phyloP scores from a whole-genome alignment of 1,140 invertebrate species.

The Leptoteleia sp. region DNA sequence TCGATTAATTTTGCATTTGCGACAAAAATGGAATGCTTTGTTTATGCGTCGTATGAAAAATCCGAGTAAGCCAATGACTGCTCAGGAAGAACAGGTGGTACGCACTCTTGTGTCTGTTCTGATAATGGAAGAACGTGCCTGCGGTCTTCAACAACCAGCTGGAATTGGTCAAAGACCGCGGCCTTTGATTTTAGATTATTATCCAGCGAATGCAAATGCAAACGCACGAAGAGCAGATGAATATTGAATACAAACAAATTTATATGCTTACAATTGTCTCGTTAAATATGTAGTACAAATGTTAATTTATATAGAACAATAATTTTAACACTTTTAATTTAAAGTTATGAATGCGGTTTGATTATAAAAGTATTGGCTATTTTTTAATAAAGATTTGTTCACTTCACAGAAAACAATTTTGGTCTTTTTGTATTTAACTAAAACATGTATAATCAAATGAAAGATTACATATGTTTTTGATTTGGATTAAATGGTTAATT shows the following conservation, averaged over 20 bases:
- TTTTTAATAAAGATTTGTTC: no score
- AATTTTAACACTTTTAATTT: no score
- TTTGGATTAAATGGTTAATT: no score
- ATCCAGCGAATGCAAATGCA: slow-evolving; percentile 77
- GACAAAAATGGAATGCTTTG: slow-evolving; percentile 90
- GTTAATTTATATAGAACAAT: no score
- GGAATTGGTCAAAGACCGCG: slow-evolving; percentile 90
- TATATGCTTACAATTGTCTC: no score
- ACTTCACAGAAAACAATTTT: no score
- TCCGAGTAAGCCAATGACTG: slow-evolving; percentile 84
- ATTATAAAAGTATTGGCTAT: no score
- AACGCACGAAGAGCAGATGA: slow-evolving; percentile 75
- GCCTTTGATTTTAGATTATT: slow-evolving; percentile 83
- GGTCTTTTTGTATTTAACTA: no score
- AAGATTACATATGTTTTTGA: no score
- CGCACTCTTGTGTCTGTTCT: slow-evolving; percentile 86
- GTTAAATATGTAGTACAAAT: no score
- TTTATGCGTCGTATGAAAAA: slow-evolving; percentile 87
- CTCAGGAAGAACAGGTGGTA: slow-evolving; percentile 88
- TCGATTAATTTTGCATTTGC: slow-evolving; percentile 85
- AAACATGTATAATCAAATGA: no score
- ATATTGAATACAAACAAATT: slow-evolving; percentile 42
- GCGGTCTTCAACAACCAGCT: slow-evolving; percentile 86
- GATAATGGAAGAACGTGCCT: slow-evolving; percentile 86
- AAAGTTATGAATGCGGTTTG: no score